A percentile compares a stretch with the other conserved stretches of the same genome.
phyloP scores from a whole-genome alignment of 2,888 invertebrate species.

The Lissonota sp. region DNA sequence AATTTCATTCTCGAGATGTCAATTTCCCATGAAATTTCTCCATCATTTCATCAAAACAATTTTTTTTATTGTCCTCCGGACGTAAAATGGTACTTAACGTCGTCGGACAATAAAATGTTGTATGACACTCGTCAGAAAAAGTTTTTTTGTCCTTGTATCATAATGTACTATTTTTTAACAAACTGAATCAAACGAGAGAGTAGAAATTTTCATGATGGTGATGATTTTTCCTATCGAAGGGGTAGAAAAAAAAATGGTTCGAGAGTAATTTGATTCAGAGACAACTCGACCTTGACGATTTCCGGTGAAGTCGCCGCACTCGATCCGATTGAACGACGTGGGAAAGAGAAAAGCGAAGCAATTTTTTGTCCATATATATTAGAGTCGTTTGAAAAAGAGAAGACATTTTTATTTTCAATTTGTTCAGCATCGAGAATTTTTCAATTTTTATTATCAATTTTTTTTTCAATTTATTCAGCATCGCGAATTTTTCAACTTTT shows the following conservation, averaged over 20 bases:
- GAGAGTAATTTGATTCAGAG: too few species aligned
- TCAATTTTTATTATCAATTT: too few species aligned
- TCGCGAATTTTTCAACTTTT: too few species aligned
- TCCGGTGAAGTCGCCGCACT: constrained; percentile 45
- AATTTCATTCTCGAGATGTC: background rate
- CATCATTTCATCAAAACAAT: too few species aligned
- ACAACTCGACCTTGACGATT: constrained; percentile 53
- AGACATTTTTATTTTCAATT: too few species aligned
- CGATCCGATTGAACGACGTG: constrained; percentile 56
- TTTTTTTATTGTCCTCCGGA: background rate
- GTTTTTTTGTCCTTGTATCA: background rate
- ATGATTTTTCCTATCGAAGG: background rate
- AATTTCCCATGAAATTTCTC: too few species aligned
- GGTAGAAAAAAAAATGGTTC: background rate
- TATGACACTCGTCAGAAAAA: background rate
- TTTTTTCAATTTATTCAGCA: too few species aligned
- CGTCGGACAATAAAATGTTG: too few species aligned
- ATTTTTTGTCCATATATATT: too few species aligned
- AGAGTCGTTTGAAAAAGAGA: too few species aligned
- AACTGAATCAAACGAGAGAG: background rate
- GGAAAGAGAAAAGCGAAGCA: constrained; percentile 46
- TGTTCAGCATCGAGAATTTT: too few species aligned
- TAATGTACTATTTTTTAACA: background rate
- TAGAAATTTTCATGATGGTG: background rate
- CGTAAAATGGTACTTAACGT: constrained; percentile 11